Percentiles rank a stretch among this genome's conserved stretches.
phyloP scores from a whole-genome alignment of 2,888 invertebrate species.

The Oscheius sp. region DNA sequence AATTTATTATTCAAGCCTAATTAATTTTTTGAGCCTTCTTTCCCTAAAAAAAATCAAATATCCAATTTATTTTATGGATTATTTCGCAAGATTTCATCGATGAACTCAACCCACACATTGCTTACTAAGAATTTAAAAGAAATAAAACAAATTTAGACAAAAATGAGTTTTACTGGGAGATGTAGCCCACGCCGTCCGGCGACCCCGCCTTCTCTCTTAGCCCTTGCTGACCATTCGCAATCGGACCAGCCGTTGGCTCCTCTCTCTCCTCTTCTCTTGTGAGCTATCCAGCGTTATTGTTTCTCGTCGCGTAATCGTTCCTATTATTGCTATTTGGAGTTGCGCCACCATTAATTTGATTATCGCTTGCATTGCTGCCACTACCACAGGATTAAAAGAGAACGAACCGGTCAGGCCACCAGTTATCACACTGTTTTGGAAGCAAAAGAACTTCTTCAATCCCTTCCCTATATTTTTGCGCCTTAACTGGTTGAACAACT shows the following conservation, averaged over 20 bases:
- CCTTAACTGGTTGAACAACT: neutral
- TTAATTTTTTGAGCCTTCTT: too few species aligned
- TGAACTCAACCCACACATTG: too few species aligned
- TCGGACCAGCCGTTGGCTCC: neutral
- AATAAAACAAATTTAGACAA: too few species aligned
- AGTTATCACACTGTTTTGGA: neutral
- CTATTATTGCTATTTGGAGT: constrained; percentile 31
- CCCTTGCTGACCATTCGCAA: neutral
- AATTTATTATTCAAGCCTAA: too few species aligned
- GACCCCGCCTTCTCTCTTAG: constrained; percentile 25
- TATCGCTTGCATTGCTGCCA: constrained; percentile 29
- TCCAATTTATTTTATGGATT: too few species aligned
- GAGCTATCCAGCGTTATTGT: constrained; percentile 19
- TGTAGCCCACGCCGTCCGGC: constrained; percentile 6
- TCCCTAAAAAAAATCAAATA: too few species aligned
- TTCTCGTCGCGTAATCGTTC: constrained; percentile 24
- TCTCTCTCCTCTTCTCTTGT: neutral
- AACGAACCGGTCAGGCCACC: constrained; percentile 6
- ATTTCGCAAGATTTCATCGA: too few species aligned
- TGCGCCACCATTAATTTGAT: constrained; percentile 32
- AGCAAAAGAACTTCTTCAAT: neutral
- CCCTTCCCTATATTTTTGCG: neutral
- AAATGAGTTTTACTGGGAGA: too few species aligned
- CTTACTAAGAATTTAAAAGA: too few species aligned
- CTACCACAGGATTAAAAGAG: constrained; percentile 29